A percentile compares a stretch with the other conserved stretches of the same genome.
These are phyloP conservation scores for Tinamus guttatus DNA, from an alignment of 2,113 vertebrate species.

Conservation along the genomic window DNA sequence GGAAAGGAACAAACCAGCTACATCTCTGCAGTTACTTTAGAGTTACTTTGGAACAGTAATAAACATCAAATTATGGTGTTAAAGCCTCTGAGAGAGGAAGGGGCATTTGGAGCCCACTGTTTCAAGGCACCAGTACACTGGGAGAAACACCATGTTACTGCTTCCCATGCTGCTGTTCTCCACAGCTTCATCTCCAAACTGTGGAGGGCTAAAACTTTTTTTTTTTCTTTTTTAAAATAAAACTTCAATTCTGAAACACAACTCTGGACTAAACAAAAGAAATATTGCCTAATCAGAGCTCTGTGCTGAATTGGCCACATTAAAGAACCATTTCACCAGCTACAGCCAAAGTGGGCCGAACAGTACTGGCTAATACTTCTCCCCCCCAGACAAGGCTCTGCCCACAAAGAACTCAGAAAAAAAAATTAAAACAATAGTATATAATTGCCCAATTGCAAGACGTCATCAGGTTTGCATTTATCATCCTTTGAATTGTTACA, in stretches of 20 bases:
- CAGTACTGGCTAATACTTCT: accelerated
- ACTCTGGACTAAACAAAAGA: neutral
- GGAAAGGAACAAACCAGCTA: neutral
- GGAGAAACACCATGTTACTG: neutral
- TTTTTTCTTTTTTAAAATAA: neutral
- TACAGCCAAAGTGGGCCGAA: neutral
- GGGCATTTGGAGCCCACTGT: neutral
- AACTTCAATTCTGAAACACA: neutral
- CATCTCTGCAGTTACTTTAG: neutral
- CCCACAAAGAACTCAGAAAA: neutral
- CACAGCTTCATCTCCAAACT: neutral
- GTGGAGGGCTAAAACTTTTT: neutral
- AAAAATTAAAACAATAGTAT: neutral
- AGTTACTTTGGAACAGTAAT: neutral
- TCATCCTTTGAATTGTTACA: neutral
- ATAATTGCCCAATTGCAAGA: accelerated
- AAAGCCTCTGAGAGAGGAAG: neutral
- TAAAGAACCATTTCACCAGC: neutral
- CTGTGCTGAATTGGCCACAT: neutral
- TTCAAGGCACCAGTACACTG: neutral
- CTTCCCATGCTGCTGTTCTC: neutral
- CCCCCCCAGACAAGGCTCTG: neutral
- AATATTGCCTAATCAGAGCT: too few relatives aligned
- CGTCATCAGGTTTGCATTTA: neutral
- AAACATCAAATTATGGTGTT: neutral